Percentiles rank a stretch among this genome's conserved stretches.
These are phyloP conservation scores for Meliscaeva auricollis DNA, from an alignment of 2,888 invertebrate species.

Conservation along the genomic window DNA sequence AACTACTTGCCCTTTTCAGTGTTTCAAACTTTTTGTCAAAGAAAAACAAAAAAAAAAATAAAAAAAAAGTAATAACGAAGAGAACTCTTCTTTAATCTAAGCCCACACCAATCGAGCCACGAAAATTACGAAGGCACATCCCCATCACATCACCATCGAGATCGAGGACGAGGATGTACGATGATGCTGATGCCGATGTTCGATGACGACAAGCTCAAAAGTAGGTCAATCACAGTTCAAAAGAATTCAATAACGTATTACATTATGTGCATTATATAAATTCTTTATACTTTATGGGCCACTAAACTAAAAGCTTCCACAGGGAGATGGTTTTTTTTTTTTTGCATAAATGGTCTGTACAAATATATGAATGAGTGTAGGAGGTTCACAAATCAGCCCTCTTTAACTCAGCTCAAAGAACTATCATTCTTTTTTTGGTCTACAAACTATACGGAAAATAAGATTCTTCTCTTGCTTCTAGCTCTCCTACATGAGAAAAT, in stretches of 20 bases:
- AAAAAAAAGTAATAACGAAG: slow-evolving; percentile 40
- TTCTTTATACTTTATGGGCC: slow-evolving; percentile 61
- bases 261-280: slow-evolving; percentile 59
- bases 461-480: slow-evolving; percentile 13
- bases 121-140: slow-evolving; percentile 8
- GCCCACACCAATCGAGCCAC: neutral
- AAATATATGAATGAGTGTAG: neutral
- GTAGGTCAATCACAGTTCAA: slow-evolving; percentile 75
- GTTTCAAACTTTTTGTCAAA: slow-evolving; percentile 19
- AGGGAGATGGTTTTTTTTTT: slow-evolving; percentile 20
- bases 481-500: slow-evolving; percentile 29
- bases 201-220: slow-evolving; percentile 43
- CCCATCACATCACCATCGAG: slow-evolving; percentile 2
- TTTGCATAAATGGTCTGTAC: neutral
- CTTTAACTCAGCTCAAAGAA: slow-evolving; percentile 32
- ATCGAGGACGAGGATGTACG: slow-evolving; percentile 22
- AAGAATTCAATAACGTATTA: slow-evolving; percentile 71
- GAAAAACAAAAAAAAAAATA: slow-evolving; percentile 4
- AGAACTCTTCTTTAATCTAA: slow-evolving; percentile 26
- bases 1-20: slow-evolving; percentile 53
- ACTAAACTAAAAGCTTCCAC: slow-evolving; percentile 63
- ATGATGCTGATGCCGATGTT: neutral
- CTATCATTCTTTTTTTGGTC: slow-evolving; percentile 18
- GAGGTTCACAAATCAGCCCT: slow-evolving; percentile 31
- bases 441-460: slow-evolving; percentile 16